These are phyloP conservation scores for Scalopus aquaticus DNA, from an alignment of 2,113 vertebrate species.

Conservation along the genomic window DNA sequence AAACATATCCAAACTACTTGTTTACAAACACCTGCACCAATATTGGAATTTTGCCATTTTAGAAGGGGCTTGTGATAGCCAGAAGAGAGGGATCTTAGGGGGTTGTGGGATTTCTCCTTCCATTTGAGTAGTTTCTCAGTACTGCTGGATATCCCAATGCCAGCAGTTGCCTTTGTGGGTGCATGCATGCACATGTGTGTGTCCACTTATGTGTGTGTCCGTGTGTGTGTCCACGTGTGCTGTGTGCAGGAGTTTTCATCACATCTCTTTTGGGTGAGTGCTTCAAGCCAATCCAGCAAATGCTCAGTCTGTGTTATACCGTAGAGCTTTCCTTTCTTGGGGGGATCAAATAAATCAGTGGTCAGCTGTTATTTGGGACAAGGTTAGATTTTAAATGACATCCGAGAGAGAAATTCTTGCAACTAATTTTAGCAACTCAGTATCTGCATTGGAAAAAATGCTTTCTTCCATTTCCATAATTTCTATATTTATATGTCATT, in stretches of 20 bases:
- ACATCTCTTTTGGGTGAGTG: too few species aligned
- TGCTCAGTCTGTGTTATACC: not conserved
- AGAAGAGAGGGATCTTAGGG: accelerated
- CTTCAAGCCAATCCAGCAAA: not conserved
- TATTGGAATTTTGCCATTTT: slow-evolving; percentile 72
- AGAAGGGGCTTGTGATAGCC: slow-evolving; percentile 47
- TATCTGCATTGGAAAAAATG: slow-evolving; percentile 72
- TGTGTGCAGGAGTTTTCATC: too few species aligned
- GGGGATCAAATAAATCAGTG: slow-evolving; percentile 60
- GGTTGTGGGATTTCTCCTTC: slow-evolving; percentile 10
- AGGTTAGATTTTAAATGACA: slow-evolving; percentile 74
- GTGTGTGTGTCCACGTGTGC: accelerated
- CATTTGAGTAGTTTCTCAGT: slow-evolving; percentile 65
- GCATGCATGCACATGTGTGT: not conserved
- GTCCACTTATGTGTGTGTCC: not conserved
- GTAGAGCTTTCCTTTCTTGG: not conserved
- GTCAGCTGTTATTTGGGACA: slow-evolving; percentile 74
- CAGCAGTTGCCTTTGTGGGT: too few species aligned
- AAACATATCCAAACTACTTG: slow-evolving; percentile 84
- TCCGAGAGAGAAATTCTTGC: slow-evolving; percentile 75
- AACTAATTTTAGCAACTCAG: slow-evolving; percentile 78
- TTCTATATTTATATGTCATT: slow-evolving; percentile 79
- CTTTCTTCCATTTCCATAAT: slow-evolving; percentile 77
- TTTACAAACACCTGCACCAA: slow-evolving; percentile 85
- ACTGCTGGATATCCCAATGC: not conserved